Evolutionary conservation across 2,113 vertebrate genomes (phyloP), one percentile per base, ranked within the genome.

Genomic region (Blennius ocellaris): DNA sequence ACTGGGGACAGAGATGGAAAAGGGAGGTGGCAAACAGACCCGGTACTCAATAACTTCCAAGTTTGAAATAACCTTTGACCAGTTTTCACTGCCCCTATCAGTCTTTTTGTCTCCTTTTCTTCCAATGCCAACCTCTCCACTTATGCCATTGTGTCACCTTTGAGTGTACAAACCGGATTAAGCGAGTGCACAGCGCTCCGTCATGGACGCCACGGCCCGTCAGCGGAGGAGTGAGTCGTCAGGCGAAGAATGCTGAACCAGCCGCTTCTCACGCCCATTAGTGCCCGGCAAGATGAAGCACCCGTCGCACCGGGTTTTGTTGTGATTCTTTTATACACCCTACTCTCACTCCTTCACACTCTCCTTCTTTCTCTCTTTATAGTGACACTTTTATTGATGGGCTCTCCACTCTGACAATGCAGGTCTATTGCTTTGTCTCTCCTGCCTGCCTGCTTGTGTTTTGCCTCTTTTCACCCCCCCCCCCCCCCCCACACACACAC

Each of bases 131-230:
- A 51, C 65, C 49, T 65, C 65, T 83, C 48, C 16, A 11, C 65
- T 69, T 63, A 44, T 21, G 54, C 78, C 67, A 72, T 48, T 40
- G 54, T 85, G 84, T 81, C 72, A 76, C 56, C 69, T 79, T 78
- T 8, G 15, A 80, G 75, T 79, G 55, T 75, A 60, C 52, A 72
- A 78, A 87, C 66, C 11, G 45, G 43, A 94, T 95, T 95, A 95
- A 95, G 94, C 91, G 94, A 93, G 93, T 93, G 94, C 87, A 56
- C 89, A 90, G 90, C 76, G 80, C 92, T 92, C 88, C 73, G 88
- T 93, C 91, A 81, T 86, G 84, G 86, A 83, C 91, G 69, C 80
- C 81, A 21, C 8, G 11, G 87, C 83, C 89, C 78, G 77, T 77
- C 89, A 84, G 84, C 39, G 60, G 84, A 78, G 84, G 87, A 94